Base-by-base conservation (phyloP, 2,113 vertebrate species). In the Dendrocopos noguchii region DNA sequence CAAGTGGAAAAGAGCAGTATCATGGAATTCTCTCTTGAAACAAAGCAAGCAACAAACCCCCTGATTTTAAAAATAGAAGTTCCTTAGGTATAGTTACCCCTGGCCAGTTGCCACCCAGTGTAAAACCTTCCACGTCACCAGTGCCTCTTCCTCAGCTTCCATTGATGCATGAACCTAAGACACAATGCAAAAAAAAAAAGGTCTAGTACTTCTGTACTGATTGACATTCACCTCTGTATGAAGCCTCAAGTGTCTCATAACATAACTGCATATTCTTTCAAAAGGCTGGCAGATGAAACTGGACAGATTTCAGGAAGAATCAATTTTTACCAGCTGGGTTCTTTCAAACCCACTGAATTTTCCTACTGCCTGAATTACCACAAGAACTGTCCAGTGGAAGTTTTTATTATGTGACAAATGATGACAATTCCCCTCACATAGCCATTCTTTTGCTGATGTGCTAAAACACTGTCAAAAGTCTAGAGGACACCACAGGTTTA, bases 171-270 rank as follows among this genome's bases (percentile, higher is more conserved):
- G 13, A 68, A 79, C 17, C 7, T 79, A n/a, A 74, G 15, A 67
- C 77, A 66, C 8, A 33, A 24, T 4, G 39, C 39, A 39, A 39
- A 39, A 39, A 39, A 44, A 53, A 70, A 36, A 59, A 21, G 3
- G 2, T 34, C 24, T 46, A 61, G 52, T n/a, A 39, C 10, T 78
- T n/a, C 10, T 0, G 1, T 56, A 25, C 2, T 52, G 25, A 53
- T n/a, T 7, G 19, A 42, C 29, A 28, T 8, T 59, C 25, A 27
- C 17, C 36, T 72, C 39, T 56, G 16, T 25, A 27, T n/a, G 33
- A 84, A 71, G 46, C 46, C 64, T 25, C 7, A 9, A 4, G 34
- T 36, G 27, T 55, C 71, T 28, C 34, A 3, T 2, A n/a, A 44
- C n/a, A 10, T 63, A 65, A 1, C 24, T 31, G 7, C 28, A 13